Percentiles rank a stretch among this genome's conserved stretches.
Evolutionary conservation across 1,140 invertebrate species (phyloP).

Genomic region (Heliconius nattereri): DNA sequence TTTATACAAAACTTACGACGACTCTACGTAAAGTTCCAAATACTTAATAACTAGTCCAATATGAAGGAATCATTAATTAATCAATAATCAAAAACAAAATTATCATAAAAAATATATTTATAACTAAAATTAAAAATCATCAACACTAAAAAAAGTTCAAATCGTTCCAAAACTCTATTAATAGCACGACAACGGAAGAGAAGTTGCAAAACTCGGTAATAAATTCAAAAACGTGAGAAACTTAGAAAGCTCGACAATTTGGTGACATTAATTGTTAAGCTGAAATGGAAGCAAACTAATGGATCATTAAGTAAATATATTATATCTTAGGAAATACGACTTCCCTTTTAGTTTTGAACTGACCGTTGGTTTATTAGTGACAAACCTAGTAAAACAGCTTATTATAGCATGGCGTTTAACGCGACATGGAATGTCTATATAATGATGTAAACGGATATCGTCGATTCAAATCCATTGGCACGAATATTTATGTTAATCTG

Average conservation of each 20-base stretch:
- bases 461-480: background rate
- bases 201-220: conserved; percentile 40
- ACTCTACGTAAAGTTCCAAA: no score
- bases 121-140: background rate
- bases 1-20: no score
- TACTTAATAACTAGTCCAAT: no score
- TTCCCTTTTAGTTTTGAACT: conserved; percentile 29
- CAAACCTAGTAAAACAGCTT: conserved; percentile 7
- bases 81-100: no score
- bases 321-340: conserved; percentile 36
- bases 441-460: conserved; percentile 6
- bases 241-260: conserved; percentile 39
- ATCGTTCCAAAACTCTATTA: background rate
- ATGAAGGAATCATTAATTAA: no score
- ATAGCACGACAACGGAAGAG: conserved; percentile 34
- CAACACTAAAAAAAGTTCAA: background rate
- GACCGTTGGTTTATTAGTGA: conserved; percentile 9
- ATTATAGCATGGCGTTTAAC: background rate
- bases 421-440: background rate
- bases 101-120: background rate
- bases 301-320: conserved; percentile 38
- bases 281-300: conserved; percentile 35
- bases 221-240: conserved; percentile 44
- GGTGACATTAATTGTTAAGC: conserved; percentile 40
- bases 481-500: conserved; percentile 8